Percentiles rank a stretch among this genome's conserved stretches.
These are phyloP conservation scores for Sinocyclocheilus grahami DNA, from an alignment of 2,113 vertebrate species.

Conservation along the genomic window DNA sequence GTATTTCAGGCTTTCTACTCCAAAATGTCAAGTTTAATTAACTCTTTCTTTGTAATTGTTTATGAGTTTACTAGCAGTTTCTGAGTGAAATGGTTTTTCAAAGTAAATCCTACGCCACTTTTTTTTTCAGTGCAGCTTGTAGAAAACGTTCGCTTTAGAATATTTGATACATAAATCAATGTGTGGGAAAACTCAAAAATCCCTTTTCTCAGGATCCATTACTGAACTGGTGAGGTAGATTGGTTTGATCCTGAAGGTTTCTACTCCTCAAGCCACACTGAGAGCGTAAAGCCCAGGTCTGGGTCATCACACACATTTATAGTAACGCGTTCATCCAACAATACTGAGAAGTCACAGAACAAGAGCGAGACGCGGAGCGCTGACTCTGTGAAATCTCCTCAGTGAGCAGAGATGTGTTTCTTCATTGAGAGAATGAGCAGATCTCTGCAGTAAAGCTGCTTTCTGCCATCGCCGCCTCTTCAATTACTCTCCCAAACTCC, in stretches of 20 bases:
- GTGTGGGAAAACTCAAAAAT: background rate
- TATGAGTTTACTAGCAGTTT: background rate
- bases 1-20: background rate
- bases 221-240: background rate
- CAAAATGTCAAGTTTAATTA: background rate
- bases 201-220: background rate
- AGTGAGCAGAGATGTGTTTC: constrained; percentile 21
- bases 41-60: background rate
- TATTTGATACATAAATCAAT: background rate
- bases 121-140: background rate
- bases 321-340: background rate
- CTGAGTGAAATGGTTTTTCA: background rate
- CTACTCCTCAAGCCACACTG: background rate
- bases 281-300: background rate
- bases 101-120: background rate
- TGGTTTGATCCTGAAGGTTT: background rate
- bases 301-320: background rate
- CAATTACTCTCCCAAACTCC: constrained; percentile 40
- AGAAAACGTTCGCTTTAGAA: no score
- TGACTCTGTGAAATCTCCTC: constrained; percentile 27
- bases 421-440: constrained; percentile 23
- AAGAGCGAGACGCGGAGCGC: background rate
- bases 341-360: background rate
- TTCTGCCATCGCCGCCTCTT: constrained; percentile 18
- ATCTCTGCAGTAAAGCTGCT: background rate